phyloP scores from a whole-genome alignment of 37 sponge, comb jelly and placozoan species.

The Diacarnus erythraeanus region DNA sequence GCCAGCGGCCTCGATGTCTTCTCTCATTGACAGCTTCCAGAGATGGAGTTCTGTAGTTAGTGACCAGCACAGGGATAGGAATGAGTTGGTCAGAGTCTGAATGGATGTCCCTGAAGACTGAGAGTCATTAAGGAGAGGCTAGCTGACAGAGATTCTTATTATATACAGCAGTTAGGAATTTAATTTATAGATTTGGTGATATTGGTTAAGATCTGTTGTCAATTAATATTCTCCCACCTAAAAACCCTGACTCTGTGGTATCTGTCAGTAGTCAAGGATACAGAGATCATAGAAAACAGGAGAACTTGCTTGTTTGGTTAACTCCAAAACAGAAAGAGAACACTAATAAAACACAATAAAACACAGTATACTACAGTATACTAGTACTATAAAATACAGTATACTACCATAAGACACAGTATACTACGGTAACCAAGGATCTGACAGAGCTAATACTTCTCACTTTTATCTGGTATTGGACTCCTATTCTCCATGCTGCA shows the following conservation, averaged over 20 bases:
- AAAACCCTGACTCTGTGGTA: too few relatives aligned
- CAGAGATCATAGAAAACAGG: constrained; percentile 63
- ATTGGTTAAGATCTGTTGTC: too few relatives aligned
- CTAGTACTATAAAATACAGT: too few relatives aligned
- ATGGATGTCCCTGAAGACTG: constrained; percentile 1
- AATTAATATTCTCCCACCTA: too few relatives aligned
- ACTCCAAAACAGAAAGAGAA: not conserved
- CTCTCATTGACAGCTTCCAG: constrained; percentile 37
- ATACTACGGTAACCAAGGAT: too few relatives aligned
- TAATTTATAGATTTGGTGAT: too few relatives aligned
- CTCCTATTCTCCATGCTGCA: constrained; percentile 49
- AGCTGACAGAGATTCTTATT: too few relatives aligned
- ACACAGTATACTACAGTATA: constrained; percentile 51
- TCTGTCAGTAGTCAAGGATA: constrained; percentile 36
- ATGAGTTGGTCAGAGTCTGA: constrained; percentile 4
- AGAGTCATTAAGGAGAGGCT: too few relatives aligned
- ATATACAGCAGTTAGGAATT: too few relatives aligned
- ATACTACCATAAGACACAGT: constrained; percentile 29
- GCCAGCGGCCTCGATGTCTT: too few relatives aligned
- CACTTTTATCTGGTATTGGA: constrained; percentile 44
- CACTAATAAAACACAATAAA: too few relatives aligned
- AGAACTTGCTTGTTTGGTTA: not conserved
- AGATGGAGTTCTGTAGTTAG: constrained; percentile 7
- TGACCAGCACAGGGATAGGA: constrained; percentile 41
- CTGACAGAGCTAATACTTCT: not conserved